Evolutionary conservation across 2,113 vertebrate genomes (phyloP), one percentile per base, ranked within the genome.

Genomic region (Neomonachus schauinslandi): DNA sequence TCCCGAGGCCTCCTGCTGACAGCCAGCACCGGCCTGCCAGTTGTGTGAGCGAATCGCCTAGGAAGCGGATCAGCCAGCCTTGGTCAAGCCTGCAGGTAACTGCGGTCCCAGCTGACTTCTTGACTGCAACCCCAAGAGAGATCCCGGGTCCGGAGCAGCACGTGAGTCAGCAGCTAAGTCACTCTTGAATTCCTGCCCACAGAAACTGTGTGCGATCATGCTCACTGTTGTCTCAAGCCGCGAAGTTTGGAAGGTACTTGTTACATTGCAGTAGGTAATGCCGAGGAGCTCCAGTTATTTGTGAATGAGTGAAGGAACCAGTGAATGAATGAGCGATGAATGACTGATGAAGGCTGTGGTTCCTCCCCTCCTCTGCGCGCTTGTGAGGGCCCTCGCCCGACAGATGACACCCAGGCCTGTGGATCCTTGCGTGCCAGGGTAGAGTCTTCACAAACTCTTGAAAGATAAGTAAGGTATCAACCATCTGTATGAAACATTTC

Each of bases 401-500:
- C 12, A 28, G 22, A 11, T 5, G 21, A 18, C 4, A 2, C 42
- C 74, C 19, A 71, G 53, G 57, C 24, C 39, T 51, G 15, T 1
- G 33, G 26, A 77, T 57, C 21, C 19, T 46, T 3, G 10, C 0
- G 0, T 80, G 72, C 80, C 83, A 49, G 26, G 15, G 90, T 16
- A 81, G 57, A 79, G 59, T 31, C 57, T n/a, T 71, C 51, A 59
- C 51, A 85, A 85, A 94, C 31, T 92, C 82, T 63, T 33, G 39
- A 83, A 71, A 93, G 76, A 65, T 49, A 76, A 91, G 61, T 36
- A 63, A 55, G 61, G 67, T 65, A 67, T 79, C 59, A 80, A 36
- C 92, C 74, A 81, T 94, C 88, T 89, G 90, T 39, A 49, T 49
- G 83, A n/a, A 89, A 46, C 63, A 49, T 53, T 69, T 72, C 87